Evolutionary conservation across 1,140 invertebrate species (phyloP), one percentile per base, ranked within the genome.

Genomic region (Gryllus bimaculatus): DNA sequence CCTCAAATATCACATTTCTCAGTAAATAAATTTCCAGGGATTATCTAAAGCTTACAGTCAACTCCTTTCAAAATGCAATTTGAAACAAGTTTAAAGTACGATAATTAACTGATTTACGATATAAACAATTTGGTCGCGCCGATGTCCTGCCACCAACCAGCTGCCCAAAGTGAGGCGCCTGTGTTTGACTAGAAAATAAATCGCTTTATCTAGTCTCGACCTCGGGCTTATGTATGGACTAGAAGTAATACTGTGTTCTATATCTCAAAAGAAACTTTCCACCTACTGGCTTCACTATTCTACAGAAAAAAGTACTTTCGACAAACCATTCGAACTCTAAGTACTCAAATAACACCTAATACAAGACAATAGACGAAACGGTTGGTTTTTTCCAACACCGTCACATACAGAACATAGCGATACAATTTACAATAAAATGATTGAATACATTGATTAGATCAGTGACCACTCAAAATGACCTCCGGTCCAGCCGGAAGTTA

Each of bases 161-260:
- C 54, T 66, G 10, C 18, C 54, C 10, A 66, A 66, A 66, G 0
- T 66, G 54, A 66, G 54, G 54, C 54, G 54, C 54, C 54, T 66
- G 26, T 18, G 54, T 66, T 66, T 66, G 54, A 66, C 54, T 66
- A 66, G 54, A 66, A 10, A 18, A 18, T 13, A 66, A 66, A 18
- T 13, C 18, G 18, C 10, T 66, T 66, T 13, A 10, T 13, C 10
- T 66, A 66, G 10, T 18, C 10, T 66, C 54, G 54, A 66, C 18
- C 0, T 66, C 54, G 54, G 54, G 54, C 54, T 39, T 39, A 66
- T 66, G 54, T 66, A 3, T 66, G 54, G 10, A 66, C 54, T 66
- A 66, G 54, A 66, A 66, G 54, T 66, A 66, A 66, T 66, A 66
- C 10, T 66, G 54, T 66, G 54, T 66, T 66, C 54, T 66, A 66